These are phyloP conservation scores for Oenanthe melanoleuca DNA, from an alignment of 2,113 vertebrate genomes.

Conservation along the genomic window DNA sequence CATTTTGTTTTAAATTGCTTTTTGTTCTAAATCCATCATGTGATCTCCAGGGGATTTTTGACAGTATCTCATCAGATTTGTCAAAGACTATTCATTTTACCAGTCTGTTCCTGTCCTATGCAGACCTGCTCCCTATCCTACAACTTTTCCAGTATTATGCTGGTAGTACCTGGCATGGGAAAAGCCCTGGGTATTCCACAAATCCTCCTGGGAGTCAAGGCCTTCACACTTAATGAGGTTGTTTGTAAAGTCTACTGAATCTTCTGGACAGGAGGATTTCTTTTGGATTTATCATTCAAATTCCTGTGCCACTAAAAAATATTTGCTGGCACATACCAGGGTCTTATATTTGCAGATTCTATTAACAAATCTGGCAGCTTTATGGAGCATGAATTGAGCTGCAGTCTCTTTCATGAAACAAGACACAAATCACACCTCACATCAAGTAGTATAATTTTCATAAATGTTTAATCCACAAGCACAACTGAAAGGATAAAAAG, in stretches of 20 bases:
- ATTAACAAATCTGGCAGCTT: constrained; percentile 28
- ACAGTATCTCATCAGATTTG: not conserved
- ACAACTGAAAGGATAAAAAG: not conserved
- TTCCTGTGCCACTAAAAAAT: not conserved
- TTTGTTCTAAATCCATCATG: not conserved
- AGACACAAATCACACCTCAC: constrained; percentile 21
- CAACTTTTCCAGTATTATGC: not conserved
- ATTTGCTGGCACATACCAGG: not conserved
- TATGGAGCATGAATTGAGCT: constrained; percentile 12
- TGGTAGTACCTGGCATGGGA: fast-evolving
- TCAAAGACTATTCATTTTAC: not conserved
- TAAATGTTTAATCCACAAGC: constrained; percentile 8
- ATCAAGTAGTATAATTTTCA: constrained; percentile 1
- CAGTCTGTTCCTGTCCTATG: not conserved
- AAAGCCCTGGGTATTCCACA: not conserved
- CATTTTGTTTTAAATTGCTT: not conserved
- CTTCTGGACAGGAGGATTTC: not conserved
- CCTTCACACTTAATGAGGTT: not conserved
- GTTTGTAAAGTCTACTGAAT: not conserved
- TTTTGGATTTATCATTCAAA: constrained; percentile 9
- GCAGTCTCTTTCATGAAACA: constrained; percentile 2
- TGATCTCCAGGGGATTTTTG: not conserved
- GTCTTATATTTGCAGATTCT: constrained; percentile 24
- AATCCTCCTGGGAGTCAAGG: not conserved
- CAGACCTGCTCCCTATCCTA: not conserved